Evolutionary conservation across 2,888 invertebrate genomes (phyloP), one percentile per base, ranked within the genome.

Genomic region (Idaea aversata): DNA sequence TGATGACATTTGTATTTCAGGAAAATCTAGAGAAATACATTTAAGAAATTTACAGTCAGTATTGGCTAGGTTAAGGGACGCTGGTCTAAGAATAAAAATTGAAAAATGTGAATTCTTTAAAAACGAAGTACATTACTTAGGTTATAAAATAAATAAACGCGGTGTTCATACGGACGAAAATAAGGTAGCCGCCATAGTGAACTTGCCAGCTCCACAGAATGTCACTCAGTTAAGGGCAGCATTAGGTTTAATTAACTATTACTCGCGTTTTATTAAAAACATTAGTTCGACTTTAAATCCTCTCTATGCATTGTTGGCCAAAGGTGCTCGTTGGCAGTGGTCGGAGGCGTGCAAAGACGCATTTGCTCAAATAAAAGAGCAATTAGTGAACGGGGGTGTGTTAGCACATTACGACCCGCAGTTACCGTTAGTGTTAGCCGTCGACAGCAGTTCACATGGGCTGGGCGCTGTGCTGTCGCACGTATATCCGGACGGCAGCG

Each of bases 401-500:
- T 64, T 75, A 10, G 65, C 69, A 34, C 71, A 74, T 57, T 68
- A 68, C 15, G 62, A 63, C 25, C 61, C 65, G 15, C 60, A 61
- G 38, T 36, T 72, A 13, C 34, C 67, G 59, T 60, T 75, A 62
- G 70, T 77, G 10, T 59, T 77, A 62, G 65, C 76, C 3, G 75
- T 77, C 7, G 74, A 74, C 61, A 75, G 74, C 66, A 71, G 73
- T 59, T 63, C 70, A 35, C 71, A 70, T 63, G 76, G 75, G n/a
- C 60, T 77, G 15, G 77, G 76, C 36, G 74, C 72, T 5, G 73
- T 75, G 57, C 63, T 75, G 5, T 35, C 72, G 35, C 75, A 74
- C 57, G 61, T 61, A 13, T 69, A 68, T 65, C 59, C 67, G 0
- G 72, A 73, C 67, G 74, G 73, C 38, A 61, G 15, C 61, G 75